A percentile compares a stretch with the other conserved stretches of the same genome.
phyloP scores from a whole-genome alignment of 2,888 invertebrate species.

The Anorthoa munda region DNA sequence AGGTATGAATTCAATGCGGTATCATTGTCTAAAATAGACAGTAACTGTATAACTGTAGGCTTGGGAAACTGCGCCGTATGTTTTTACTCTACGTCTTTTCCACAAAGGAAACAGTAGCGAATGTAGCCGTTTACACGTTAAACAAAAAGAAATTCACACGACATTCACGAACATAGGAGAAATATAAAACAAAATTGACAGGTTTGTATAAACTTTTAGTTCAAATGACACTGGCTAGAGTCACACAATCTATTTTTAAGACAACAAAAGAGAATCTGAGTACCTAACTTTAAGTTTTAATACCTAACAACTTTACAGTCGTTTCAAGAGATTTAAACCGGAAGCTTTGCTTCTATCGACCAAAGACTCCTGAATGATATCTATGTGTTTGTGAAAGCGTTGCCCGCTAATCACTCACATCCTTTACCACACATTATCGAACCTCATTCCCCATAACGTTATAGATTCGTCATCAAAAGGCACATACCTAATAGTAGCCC shows the following conservation, averaged over 20 bases:
- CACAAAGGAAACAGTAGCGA: conserved; percentile 50
- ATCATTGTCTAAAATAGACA: conserved; percentile 38
- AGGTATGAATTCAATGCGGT: conserved; percentile 30
- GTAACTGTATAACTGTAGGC: conserved; percentile 34
- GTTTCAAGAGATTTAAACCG: neutral
- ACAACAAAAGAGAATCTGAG: neutral
- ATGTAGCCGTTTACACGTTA: conserved; percentile 4
- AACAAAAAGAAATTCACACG: conserved; percentile 50
- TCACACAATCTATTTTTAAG: neutral
- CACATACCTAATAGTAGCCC: conserved; percentile 59
- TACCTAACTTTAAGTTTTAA: neutral
- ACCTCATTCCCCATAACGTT: conserved; percentile 45
- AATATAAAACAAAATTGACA: neutral
- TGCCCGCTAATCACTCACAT: neutral
- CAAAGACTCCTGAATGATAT: neutral
- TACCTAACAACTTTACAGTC: neutral
- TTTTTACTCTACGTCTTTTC: conserved; percentile 24
- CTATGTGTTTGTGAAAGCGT: neutral
- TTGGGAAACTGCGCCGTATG: conserved; percentile 46
- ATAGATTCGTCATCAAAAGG: conserved; percentile 67
- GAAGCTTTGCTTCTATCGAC: neutral
- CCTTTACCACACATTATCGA: conserved; percentile 14
- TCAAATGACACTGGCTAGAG: neutral
- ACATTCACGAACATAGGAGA: conserved; percentile 6
- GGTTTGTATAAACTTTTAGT: conserved; percentile 14